A percentile compares a stretch with the other conserved stretches of the same genome.
phyloP scores from a whole-genome alignment of 2,113 vertebrate species.

The Vulpes vulpes region DNA sequence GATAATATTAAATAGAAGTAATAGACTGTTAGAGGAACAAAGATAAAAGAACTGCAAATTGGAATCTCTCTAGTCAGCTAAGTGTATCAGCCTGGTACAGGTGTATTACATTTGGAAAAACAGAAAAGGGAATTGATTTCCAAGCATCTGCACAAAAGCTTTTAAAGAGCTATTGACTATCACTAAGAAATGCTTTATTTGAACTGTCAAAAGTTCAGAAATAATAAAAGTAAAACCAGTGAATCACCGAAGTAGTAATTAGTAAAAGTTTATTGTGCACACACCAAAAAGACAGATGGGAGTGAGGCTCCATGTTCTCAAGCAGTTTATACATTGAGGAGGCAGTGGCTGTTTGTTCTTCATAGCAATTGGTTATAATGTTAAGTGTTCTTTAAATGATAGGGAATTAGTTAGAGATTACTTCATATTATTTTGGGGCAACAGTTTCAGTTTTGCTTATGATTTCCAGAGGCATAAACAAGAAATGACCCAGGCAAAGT shows the following conservation, averaged over 20 bases:
- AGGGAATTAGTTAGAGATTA: neutral
- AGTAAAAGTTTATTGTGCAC: neutral
- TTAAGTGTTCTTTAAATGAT: neutral
- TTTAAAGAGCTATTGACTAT: neutral
- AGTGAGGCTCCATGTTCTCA: neutral
- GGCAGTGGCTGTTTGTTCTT: neutral
- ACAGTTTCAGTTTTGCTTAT: neutral
- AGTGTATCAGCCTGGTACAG: neutral
- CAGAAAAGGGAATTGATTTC: neutral
- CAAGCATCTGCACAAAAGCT: neutral
- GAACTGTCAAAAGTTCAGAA: neutral
- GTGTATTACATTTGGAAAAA: neutral
- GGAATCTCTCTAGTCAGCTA: neutral
- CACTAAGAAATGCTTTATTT: neutral
- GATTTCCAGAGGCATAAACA: neutral
- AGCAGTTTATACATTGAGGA: neutral
- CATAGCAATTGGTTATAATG: neutral
- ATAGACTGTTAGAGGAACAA: conserved; percentile 44
- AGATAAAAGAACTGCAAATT: neutral
- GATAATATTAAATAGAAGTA: conserved; percentile 60
- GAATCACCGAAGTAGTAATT: neutral
- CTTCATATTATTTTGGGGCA: neutral
- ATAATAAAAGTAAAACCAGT: neutral
- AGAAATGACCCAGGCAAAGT: neutral
- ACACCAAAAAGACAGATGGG: neutral